Base-by-base conservation (phyloP, 1,140 invertebrate genomes). In the Zaprionus ornatus region DNA sequence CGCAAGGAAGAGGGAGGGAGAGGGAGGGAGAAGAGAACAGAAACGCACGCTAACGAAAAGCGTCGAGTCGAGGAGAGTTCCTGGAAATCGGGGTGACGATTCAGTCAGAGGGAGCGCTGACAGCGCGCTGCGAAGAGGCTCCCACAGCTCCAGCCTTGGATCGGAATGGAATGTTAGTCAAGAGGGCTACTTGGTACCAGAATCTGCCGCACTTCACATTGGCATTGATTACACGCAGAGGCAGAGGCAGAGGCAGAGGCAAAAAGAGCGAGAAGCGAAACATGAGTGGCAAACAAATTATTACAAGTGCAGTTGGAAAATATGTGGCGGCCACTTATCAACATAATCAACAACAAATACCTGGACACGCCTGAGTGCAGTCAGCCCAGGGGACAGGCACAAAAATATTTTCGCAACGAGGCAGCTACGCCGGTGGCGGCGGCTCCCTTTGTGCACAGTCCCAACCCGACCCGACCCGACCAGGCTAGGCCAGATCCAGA, bases 281-380 rank as follows among this genome's bases (percentile, higher is more conserved):
- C 75, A 80, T 80, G 85, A 90, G 82, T 88, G 81, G 84, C 84
- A 90, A 90, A 88, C 84, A 87, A 87, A 87, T 87, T 87, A 87
- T 87, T 87, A 87, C 84, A 87, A 87, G 84, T 87, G 84, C 84
- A 87, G 80, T 84, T 83, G 80, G 66, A 56, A 87, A 88, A 81
- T 90, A 88, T 88, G 85, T 85, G 85, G 85, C 69, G 66, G 85
- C 66, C 79, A 90, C 82, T 90, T 90, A 90, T 90, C 85, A 90
- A 82, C 81, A 79, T 90, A 90, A 90, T 90, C 85, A 90, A 90
- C 85, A 88, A 74, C 81, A 79, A 90, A 90, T 90, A 90, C 85
- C 85, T 90, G 84, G 85, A 90, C 81, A 90, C 85, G 85, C 79
- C 78, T 82, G 85, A 90, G 85, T 90, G 81, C 85, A 75, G 63